Evolutionary conservation across 2,113 vertebrate genomes (phyloP), one percentile per base, ranked within the genome.

Genomic region (Oncorhynchus keta): DNA sequence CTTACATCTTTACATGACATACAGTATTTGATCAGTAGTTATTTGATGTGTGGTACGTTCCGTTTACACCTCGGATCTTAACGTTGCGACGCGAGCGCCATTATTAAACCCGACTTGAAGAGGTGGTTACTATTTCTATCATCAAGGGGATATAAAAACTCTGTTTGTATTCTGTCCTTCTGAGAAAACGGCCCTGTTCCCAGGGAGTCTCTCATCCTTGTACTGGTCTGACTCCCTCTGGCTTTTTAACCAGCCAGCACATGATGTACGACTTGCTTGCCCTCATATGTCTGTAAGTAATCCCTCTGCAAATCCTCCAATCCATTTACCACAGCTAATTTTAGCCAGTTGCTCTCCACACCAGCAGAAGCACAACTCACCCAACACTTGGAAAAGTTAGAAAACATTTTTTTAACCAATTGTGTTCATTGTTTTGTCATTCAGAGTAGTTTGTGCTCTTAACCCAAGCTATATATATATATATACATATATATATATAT

Each of bases 261-360:
- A 48, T 70, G 22, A 70, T 26, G 68, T 70, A 5, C 39, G 68
- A 70, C 45, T 70, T 49, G 68, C 68, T n/a, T 49, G 68, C n/a
- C 68, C 68, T 70, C 68, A 49, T 49, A 70, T 70, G 68, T 70
- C 68, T 5, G 35, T 48, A 13, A 22, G 68, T 70, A 70, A 70
- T 70, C 68, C 68, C 12, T 26, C 2, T 5, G 35, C 22, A 70
- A 70, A 70, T 70, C 68, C 45, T 24, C 3, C 45, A 49, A 70
- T 48, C 68, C 68, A 39, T 24, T 70, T 70, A 49, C 20, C 3
- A 4, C 7, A 16, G 3, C 12, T 70, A 48, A 70, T 70, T 24
- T 48, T 70, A 70, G 68, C n/a, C n/a, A 13, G n/a, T 22, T 70
- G 45, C 3, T n/a, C n/a, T n/a, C n/a, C n/a, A n/a, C n/a, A n/a